phyloP scores from a whole-genome alignment of 2,797 vertebrate genomes.

The Hyperoplus lanceolatus region DNA sequence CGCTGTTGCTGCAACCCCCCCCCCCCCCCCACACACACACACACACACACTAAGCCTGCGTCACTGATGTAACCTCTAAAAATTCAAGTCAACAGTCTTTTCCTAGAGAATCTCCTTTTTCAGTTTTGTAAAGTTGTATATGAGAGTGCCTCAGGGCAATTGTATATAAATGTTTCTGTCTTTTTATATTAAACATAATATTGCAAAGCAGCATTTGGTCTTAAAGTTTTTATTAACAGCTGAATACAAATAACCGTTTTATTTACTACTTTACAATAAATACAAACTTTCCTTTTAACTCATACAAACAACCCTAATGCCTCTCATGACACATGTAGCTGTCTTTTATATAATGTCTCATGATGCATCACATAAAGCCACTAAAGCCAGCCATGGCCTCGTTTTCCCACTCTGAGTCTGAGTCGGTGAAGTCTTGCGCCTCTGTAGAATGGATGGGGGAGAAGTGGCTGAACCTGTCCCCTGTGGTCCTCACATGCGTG shows the following conservation, averaged over 20 bases:
- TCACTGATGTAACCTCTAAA: constrained; percentile 60
- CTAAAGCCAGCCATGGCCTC: constrained; percentile 80
- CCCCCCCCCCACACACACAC: background rate
- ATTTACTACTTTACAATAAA: constrained; percentile 74
- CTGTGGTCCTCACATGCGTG: constrained; percentile 30
- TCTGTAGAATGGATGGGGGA: constrained; percentile 80
- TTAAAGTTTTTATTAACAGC: constrained; percentile 55
- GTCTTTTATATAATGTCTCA: background rate
- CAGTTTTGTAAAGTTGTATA: constrained; percentile 84
- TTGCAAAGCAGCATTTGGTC: constrained; percentile 58
- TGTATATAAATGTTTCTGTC: constrained; percentile 84
- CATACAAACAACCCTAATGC: constrained; percentile 23
- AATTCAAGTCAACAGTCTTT: constrained; percentile 54
- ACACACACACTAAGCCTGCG: constrained; percentile 57
- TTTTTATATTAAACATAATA: constrained; percentile 85
- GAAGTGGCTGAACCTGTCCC: constrained; percentile 75
- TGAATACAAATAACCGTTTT: background rate
- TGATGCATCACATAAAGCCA: constrained; percentile 76
- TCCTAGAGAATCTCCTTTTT: constrained; percentile 71
- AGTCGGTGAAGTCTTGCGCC: constrained; percentile 80
- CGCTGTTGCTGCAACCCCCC: constrained; percentile 63
- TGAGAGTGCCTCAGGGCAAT: constrained; percentile 74
- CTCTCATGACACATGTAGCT: constrained; percentile 26
- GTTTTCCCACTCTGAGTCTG: constrained; percentile 88
- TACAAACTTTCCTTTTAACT: constrained; percentile 46